Base-by-base conservation (phyloP, 2,797 vertebrate genomes). In the Australoheros facetus region DNA sequence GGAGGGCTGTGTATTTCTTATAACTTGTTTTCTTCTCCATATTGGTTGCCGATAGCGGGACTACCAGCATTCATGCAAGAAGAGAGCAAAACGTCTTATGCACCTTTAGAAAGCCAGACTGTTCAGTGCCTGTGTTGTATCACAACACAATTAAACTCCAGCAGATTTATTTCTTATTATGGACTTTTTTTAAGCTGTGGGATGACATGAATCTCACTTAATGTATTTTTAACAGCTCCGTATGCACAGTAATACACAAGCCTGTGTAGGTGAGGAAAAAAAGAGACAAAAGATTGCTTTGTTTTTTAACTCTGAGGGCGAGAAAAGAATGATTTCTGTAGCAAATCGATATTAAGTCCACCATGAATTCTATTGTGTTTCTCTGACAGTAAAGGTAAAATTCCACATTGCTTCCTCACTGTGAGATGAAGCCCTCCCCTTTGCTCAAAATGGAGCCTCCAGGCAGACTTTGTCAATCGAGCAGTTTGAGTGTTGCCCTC, bases 381-480 rank as follows among this genome's bases (percentile, higher is more conserved):
- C 81, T 83, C 51, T 75, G 45, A 71, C 79, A 81, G 73, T 55
- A 87, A 85, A 88, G 72, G 77, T 78, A 79, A 58, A 87, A 78
- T 71, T 86, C 80, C 83, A 81, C 72, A 85, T 79, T 71, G 77
- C 81, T 73, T 88, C 74, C 81, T 85, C 59, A 60, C 58, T 81
- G 73, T 62, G 73, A 84, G 76, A 77, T 85, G 80, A 85, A 91
- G 79, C 82, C 75, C 55, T 75, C 23, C 56, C 56, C 59, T 80
- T 86, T 76, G 88, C 85, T 89, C 58, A 81, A 88, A 92, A 88
- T 77, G 81, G 84, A 88, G 85, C 88, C 88, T 92, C 39, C 57
- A 89, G 90, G 88, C 89, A 89, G 89, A 85, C 82, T 90, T 88
- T 87, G 86, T 92, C 85, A 84, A 88, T 91, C 16, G 81, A 91